Conservation (phyloP, 2,113 vertebrate species). For the Xenopus borealis region DNA sequence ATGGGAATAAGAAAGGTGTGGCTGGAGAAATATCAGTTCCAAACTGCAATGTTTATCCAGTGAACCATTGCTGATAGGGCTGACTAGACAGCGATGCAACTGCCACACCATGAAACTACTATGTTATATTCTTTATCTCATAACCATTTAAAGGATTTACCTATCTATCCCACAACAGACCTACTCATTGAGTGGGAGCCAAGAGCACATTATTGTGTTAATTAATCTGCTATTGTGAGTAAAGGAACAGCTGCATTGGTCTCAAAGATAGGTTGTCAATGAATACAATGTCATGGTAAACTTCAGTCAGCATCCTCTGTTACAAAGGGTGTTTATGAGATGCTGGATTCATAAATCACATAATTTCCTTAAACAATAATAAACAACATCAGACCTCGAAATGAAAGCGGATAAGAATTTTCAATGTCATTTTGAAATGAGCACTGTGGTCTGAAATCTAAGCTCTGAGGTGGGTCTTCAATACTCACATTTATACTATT, state of each 20-base stretch:
- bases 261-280: conserved; percentile 97
- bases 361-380: conserved; percentile 85
- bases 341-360: conserved; percentile 97
- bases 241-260: conserved; percentile 96
- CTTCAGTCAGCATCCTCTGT: conserved; percentile 94
- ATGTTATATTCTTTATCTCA: conserved; percentile 84
- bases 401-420: conserved; percentile 79
- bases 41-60: conserved; percentile 25
- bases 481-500: conserved; percentile 81
- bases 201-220: conserved; percentile 99
- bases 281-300: conserved; percentile 99
- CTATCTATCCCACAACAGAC: conserved; percentile 98
- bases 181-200: conserved; percentile 96
- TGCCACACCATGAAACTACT: conserved; percentile 80
- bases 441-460: conserved; percentile 87
- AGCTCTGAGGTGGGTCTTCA: conserved; percentile 79
- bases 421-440: conserved; percentile 71
- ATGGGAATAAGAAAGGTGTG: conserved; percentile 61
- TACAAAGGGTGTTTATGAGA: conserved; percentile 93
- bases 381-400: conserved; percentile 92
- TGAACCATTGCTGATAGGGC: conserved; percentile 68
- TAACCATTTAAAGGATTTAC: conserved; percentile 97
- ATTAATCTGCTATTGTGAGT: conserved; percentile 99
- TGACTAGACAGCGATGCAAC: conserved; percentile 85
- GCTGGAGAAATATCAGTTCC: conserved; percentile 61